Conservation (phyloP, 2,888 invertebrate genomes). For the Cephonodes hylas region DNA sequence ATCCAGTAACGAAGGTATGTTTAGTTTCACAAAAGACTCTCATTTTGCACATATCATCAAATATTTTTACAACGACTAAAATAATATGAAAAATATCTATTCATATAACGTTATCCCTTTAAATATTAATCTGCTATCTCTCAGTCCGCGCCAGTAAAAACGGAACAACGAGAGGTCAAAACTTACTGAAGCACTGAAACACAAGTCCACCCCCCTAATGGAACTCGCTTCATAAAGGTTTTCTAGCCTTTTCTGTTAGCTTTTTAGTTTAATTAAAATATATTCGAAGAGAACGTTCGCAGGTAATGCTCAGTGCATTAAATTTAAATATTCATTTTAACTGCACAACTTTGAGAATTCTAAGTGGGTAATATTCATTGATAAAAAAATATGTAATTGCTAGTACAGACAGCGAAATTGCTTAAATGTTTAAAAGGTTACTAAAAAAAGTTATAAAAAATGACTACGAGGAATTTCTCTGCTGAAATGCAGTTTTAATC, state of each 20-base stretch:
- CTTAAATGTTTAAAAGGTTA: no score
- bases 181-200: neutral
- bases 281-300: neutral
- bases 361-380: neutral
- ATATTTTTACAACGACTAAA: no score
- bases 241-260: neutral
- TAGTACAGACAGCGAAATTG: neutral
- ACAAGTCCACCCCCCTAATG: neutral
- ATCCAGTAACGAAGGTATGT: no score
- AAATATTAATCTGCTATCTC: no score
- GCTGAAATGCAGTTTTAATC: no score
- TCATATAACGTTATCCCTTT: no score
- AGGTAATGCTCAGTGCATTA: neutral
- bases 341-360: neutral
- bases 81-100: no score
- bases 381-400: neutral
- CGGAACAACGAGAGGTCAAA: neutral
- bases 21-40: no score
- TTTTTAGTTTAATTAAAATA: conserved; percentile 8
- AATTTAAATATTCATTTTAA: conserved; percentile 4
- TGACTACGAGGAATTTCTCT: no score
- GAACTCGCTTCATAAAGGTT: neutral
- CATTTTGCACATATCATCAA: no score
- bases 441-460: no score
- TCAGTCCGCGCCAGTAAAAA: neutral